A percentile compares a stretch with the other conserved stretches of the same genome.
These are phyloP conservation scores for Cynocephalus volans DNA, from an alignment of 2,113 vertebrate genomes.

Conservation along the genomic window DNA sequence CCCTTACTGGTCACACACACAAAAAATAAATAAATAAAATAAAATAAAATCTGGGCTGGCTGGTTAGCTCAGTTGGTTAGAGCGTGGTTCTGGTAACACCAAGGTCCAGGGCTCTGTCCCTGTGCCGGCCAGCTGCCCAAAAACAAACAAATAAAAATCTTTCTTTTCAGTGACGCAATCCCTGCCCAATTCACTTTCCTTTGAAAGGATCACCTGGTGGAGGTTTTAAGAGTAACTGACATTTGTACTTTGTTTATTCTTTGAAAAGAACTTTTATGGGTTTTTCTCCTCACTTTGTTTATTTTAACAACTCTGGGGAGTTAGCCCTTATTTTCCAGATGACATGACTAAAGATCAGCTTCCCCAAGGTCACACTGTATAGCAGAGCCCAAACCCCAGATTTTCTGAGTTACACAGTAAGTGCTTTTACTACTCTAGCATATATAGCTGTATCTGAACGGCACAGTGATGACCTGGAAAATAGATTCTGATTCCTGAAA, in stretches of 20 bases:
- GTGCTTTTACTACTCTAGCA: background rate
- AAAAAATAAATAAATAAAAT: too few species aligned
- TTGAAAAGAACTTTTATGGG: slow-evolving; percentile 9
- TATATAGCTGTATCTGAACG: background rate
- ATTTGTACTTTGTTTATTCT: slow-evolving; percentile 29
- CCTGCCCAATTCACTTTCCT: background rate
- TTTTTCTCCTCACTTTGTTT: background rate
- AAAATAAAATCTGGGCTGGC: too few species aligned
- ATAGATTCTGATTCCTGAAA: slow-evolving; percentile 36
- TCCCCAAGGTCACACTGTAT: background rate
- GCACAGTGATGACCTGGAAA: background rate
- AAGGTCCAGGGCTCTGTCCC: too few species aligned
- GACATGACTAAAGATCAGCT: background rate
- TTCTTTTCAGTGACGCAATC: background rate
- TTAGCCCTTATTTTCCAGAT: background rate
- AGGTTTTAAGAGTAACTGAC: background rate
- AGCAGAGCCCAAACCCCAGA: background rate
- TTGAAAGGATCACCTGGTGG: background rate
- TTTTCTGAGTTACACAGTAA: background rate
- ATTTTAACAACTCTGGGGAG: background rate
- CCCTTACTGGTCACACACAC: too few species aligned
- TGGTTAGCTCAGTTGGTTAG: too few species aligned
- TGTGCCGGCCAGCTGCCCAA: too few species aligned
- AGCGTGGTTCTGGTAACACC: too few species aligned
- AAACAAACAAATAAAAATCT: background rate